Evolutionary conservation across 2,797 vertebrate genomes (phyloP), one percentile per base, ranked within the genome.

Genomic region (Chelonia mydas): DNA sequence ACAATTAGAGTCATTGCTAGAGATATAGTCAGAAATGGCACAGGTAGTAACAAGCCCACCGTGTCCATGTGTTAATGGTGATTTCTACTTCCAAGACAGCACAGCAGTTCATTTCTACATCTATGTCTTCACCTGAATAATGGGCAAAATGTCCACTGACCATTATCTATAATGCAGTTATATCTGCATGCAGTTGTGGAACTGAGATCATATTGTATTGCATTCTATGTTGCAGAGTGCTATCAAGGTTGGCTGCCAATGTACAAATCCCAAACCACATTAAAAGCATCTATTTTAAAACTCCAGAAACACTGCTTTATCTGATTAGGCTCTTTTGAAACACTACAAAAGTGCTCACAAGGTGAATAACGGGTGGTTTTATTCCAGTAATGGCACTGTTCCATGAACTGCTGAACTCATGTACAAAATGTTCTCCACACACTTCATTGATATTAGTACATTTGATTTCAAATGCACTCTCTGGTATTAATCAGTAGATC

Each of bases 341-440:
- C 33, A 49, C 49, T 89, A 37, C 11, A 31, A 76, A 80, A 55
- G 5, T 91, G 55, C 87, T 95, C 85, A 78, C 45, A 68, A 95
- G 89, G 84, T 96, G 89, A 93, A 84, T 94, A 94, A 94, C 0
- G 0, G 9, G 55, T 68, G 57, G 16, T 74, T 96, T 96, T 94
- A 87, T 93, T 88, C 92, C 91, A 94, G 55, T 80, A 91, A 94
- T 94, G 92, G 84, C 79, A 87, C 5, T 31, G 55, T 49, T 93
- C 84, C 84, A 86, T 88, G 94, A 96, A 90, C 94, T 93, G 55
- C 91, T 96, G 93, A 96, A 96, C 84, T 97, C 78, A 12, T 57
- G 84, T 87, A 95, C 95, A 95, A 94, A 97, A 94, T 95, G 84
- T 97, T 97, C 96, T 95, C 86, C 83, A 57, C 82, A 79, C 89